These are phyloP conservation scores for Epizoanthus rinbou DNA, from an alignment of 92 coral and sea anemone species.

Conservation along the genomic window DNA sequence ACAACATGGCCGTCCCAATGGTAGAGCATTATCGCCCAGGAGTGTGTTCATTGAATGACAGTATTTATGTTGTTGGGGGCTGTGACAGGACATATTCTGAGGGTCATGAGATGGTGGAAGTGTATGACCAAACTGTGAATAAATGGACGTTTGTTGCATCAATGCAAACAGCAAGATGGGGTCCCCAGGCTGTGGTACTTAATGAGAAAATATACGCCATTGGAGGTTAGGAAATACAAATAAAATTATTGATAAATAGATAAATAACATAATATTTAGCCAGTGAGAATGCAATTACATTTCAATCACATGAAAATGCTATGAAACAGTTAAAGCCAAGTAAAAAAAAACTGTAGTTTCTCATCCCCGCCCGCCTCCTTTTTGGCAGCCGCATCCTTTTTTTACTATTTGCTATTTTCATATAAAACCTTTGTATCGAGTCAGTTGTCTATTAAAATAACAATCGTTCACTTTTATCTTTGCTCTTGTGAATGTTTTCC, in stretches of 20 bases:
- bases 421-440: no score
- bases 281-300: no score
- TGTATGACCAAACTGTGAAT: slow-evolving; percentile 21
- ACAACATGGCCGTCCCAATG: slow-evolving; percentile 31
- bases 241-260: no score
- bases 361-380: no score
- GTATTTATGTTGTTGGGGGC: slow-evolving; percentile 62
- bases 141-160: slow-evolving; percentile 45
- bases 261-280: no score
- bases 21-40: slow-evolving; percentile 61
- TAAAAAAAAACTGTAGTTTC: no score
- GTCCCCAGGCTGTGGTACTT: slow-evolving; percentile 50
- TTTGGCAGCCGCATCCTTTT: no score
- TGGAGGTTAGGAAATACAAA: slow-evolving; percentile 55
- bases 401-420: no score
- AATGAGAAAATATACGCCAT: slow-evolving; percentile 55
- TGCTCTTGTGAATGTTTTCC: no score
- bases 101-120: slow-evolving; percentile 43
- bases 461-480: no score
- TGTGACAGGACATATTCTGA: slow-evolving; percentile 58
- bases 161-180: slow-evolving; percentile 62
- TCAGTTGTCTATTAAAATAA: no score
- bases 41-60: slow-evolving; percentile 45
- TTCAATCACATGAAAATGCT: neutral
- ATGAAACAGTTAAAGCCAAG: no score